Conservation (phyloP, 2,888 invertebrate species). For the Tinea pellionella region DNA sequence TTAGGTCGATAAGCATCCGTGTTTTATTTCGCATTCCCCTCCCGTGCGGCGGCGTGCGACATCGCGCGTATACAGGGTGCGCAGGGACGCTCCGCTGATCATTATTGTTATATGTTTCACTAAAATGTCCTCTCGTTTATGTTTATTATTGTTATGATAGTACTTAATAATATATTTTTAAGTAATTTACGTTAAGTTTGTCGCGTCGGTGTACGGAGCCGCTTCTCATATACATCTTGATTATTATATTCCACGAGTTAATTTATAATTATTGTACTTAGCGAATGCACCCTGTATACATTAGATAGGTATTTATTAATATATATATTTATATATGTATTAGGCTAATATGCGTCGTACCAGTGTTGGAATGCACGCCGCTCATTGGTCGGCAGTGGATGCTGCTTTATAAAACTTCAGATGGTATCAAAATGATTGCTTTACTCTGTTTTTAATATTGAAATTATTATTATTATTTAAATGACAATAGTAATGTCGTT, state of each 20-base stretch:
- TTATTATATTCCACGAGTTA: not conserved
- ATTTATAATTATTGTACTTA: not conserved
- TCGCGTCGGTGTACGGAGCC: not conserved
- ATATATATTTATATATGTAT: not conserved
- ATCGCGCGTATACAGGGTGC: not conserved
- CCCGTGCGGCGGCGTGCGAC: not conserved
- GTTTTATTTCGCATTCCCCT: slow-evolving; percentile 50
- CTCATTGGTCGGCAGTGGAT: not conserved
- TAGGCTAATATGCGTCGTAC: not conserved
- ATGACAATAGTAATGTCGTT: no score
- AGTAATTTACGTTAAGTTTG: not conserved
- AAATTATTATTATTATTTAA: no score
- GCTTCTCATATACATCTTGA: not conserved
- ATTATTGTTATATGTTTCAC: no score
- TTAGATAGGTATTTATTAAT: slow-evolving; percentile 1
- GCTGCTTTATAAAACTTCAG: not conserved
- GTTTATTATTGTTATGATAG: not conserved
- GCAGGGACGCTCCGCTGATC: not conserved
- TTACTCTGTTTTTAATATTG: no score
- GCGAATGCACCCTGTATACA: not conserved
- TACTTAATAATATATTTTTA: slow-evolving; percentile 1
- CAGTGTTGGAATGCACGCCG: not conserved
- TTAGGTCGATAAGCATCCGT: slow-evolving; percentile 74
- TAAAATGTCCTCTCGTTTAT: no score
- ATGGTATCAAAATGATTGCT: no score